Evolutionary conservation across 1,140 invertebrate species (phyloP), one percentile per base, ranked within the genome.

Genomic region (Mercenaria mercenaria): DNA sequence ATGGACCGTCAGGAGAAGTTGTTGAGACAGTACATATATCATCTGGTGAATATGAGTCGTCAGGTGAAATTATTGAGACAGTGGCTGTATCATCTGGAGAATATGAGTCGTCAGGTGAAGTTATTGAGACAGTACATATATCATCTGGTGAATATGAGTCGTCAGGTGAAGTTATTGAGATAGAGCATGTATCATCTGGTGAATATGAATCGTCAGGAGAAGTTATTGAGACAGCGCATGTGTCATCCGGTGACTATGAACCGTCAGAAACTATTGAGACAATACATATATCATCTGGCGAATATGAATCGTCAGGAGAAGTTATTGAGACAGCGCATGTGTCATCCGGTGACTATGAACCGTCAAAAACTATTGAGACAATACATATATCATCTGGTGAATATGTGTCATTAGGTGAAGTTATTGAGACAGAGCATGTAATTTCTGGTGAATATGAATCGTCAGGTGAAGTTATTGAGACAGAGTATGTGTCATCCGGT

Each of bases 301-400:
- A 80, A 34, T 34, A 34, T 37, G 61, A 32, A 67, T 67, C 61
- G 15, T 72, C 69, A 20, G 69, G 69, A 34, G 69, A 72, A 20
- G 34, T 37, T 20, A 56, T 56, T 23, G 52, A 56, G 4, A 20
- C 10, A 41, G 32, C 8, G n/a, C n/a, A 34, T 23, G 29, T 34
- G n/a, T 72, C 69, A 37, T 72, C 69, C 23, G 61, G 79, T 29
- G 20, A 50, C 2, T 39, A 69, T 39, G 64, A 34, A 32, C 15
- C 37, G 13, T 74, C 69, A 43, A 37, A 74, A n/a, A 29, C 4
- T 32, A 47, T 47, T 15, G 43, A 47, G 6, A 47, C 18, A 32
- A 11, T 15, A 34, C n/a, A 67, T 32, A 32, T 67, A 32, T 74
- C 69, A 74, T 74, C 69, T 74, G 39, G 69, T 74, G 69, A 74